Evolutionary conservation across 2,888 invertebrate genomes (phyloP).

Genomic region (Chouioia cunea): DNA sequence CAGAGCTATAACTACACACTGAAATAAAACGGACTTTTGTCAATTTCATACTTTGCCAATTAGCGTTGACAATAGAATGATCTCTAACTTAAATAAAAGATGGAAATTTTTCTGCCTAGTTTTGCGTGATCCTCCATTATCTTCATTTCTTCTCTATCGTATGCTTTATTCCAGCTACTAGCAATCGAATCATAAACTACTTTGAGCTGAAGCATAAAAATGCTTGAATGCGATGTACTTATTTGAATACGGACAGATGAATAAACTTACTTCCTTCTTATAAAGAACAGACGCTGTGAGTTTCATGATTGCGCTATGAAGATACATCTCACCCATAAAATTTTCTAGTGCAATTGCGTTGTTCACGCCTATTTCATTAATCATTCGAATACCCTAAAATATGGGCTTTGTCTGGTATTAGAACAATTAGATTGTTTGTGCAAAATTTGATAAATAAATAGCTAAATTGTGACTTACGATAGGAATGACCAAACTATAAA

Average conservation of each 20-base stretch:
- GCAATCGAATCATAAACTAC: constrained; percentile 28
- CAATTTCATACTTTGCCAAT: neutral
- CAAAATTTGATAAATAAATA: too few species aligned
- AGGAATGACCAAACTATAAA: constrained; percentile 5
- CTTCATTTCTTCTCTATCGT: constrained; percentile 12
- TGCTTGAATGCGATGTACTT: constrained; percentile 18
- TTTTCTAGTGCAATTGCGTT: constrained; percentile 26
- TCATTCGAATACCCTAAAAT: constrained; percentile 9
- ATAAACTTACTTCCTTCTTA: constrained; percentile 19
- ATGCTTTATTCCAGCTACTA: constrained; percentile 22
- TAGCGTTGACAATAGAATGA: constrained; percentile 1
- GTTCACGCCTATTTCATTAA: constrained; percentile 1
- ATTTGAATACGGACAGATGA: too few species aligned
- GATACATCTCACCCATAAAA: constrained; percentile 8
- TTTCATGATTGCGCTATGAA: constrained; percentile 9
- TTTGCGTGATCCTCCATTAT: constrained; percentile 27
- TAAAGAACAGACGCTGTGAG: neutral
- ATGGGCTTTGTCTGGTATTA: too few species aligned
- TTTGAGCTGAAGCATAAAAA: constrained; percentile 21
- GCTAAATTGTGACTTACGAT: constrained; percentile 23
- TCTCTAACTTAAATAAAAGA: constrained; percentile 15
- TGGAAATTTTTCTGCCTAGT: constrained; percentile 2
- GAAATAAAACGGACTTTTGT: neutral
- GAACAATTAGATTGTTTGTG: too few species aligned
- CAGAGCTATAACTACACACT: constrained; percentile 29